Conservation (phyloP, 2,797 vertebrate genomes). For the Pterois miles region DNA sequence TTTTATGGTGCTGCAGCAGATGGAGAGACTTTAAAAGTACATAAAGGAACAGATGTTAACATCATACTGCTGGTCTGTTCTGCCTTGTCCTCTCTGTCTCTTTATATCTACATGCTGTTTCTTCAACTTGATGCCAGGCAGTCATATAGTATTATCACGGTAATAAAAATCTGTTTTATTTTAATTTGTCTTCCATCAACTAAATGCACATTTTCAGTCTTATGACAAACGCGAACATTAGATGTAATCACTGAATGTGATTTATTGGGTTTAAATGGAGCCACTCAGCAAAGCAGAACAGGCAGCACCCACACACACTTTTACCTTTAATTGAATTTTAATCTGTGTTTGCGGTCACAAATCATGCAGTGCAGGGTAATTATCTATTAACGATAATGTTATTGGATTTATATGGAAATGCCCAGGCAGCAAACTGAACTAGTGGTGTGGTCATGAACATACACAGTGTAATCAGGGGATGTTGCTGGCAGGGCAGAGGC, state of each 20-base stretch:
- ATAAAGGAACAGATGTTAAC: constrained; percentile 70
- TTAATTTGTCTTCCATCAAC: constrained; percentile 29
- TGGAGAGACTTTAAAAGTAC: constrained; percentile 59
- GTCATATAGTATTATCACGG: not conserved
- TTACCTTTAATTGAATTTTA: constrained; percentile 81
- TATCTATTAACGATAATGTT: constrained; percentile 81
- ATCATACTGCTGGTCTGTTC: constrained; percentile 37
- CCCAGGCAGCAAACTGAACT: constrained; percentile 65
- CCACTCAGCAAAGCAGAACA: constrained; percentile 69
- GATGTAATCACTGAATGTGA: constrained; percentile 60
- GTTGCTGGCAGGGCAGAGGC: constrained; percentile 51
- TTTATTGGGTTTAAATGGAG: constrained; percentile 70
- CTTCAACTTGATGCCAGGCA: constrained; percentile 5
- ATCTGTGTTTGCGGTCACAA: constrained; percentile 82
- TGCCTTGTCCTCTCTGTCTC: constrained; percentile 8
- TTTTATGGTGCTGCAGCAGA: constrained; percentile 59
- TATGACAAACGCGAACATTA: constrained; percentile 42
- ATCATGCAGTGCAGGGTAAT: constrained; percentile 77
- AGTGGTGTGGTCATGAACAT: constrained; percentile 50
- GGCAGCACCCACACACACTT: constrained; percentile 61
- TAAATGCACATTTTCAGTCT: constrained; percentile 23
- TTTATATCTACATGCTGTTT: not conserved
- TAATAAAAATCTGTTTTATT: constrained; percentile 14
- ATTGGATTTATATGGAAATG: constrained; percentile 80
- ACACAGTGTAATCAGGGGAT: constrained; percentile 58